A percentile compares a stretch with the other conserved stretches of the same genome.
These are phyloP conservation scores for Tapera naevia DNA, from an alignment of 2,797 vertebrate species.

Conservation along the genomic window DNA sequence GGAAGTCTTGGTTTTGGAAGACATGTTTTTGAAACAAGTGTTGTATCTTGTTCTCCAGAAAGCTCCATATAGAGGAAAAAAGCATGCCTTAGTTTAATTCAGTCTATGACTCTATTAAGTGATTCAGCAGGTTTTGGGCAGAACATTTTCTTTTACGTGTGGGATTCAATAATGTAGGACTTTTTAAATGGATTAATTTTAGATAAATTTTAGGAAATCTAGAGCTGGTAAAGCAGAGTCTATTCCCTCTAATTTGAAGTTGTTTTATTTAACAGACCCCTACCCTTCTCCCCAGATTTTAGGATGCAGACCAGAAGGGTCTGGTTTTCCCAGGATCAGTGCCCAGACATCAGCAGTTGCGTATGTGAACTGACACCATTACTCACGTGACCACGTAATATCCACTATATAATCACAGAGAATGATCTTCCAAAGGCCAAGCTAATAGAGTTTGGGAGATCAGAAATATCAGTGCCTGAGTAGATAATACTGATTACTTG, in stretches of 20 bases:
- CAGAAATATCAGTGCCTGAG: constrained; percentile 7
- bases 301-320: background rate
- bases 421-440: background rate
- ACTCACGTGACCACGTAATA: background rate
- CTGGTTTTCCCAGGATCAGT: background rate
- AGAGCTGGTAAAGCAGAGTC: background rate
- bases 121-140: background rate
- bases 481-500: constrained; percentile 10
- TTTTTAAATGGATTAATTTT: background rate
- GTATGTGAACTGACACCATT: background rate
- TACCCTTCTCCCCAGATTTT: background rate
- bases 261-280: background rate
- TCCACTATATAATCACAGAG: background rate
- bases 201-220: background rate
- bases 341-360: accelerated
- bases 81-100: background rate
- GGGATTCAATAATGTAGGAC: background rate
- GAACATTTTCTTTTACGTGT: background rate
- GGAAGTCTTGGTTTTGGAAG: background rate
- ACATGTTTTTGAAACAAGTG: background rate
- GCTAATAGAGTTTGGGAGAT: constrained; percentile 10
- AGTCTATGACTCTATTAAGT: background rate
- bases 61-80: background rate
- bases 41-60: background rate
- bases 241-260: background rate